phyloP scores from a whole-genome alignment of 2,888 invertebrate genomes.

The Ramazzottius varieornatus region DNA sequence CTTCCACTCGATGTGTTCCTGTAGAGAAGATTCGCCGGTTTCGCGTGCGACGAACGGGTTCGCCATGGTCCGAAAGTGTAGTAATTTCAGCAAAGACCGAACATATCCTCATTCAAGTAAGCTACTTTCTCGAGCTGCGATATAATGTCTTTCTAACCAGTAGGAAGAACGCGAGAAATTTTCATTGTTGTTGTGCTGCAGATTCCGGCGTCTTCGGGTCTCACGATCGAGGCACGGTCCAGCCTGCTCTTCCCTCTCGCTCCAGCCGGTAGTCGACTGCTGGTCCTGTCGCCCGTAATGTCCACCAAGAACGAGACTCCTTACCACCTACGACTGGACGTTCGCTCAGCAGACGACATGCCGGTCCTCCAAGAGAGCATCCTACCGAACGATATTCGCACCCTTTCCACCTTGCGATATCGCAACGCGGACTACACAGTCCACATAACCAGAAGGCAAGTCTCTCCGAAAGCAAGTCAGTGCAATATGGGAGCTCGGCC shows the following conservation, averaged over 20 bases:
- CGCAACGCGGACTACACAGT: background rate
- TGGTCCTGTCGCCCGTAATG: background rate
- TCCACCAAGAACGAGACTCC: background rate
- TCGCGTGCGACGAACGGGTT: background rate
- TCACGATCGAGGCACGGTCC: background rate
- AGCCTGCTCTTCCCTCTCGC: background rate
- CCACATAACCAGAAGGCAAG: too few species aligned
- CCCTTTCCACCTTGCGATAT: background rate
- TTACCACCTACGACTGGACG: background rate
- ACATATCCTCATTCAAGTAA: background rate
- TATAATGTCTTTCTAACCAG: too few species aligned
- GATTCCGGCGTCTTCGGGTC: background rate
- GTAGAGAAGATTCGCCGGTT: background rate
- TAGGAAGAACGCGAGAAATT: too few species aligned
- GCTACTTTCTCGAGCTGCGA: background rate
- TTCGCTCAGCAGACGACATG: too few species aligned
- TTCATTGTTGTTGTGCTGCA: background rate
- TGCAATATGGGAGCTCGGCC: too few species aligned
- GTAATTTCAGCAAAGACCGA: background rate
- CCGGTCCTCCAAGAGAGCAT: background rate
- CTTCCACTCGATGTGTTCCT: conserved; percentile 3
- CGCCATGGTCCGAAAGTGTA: background rate
- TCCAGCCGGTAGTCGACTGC: background rate
- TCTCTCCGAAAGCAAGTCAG: too few species aligned
- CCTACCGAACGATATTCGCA: background rate